Conservation (phyloP, 2,113 vertebrate genomes). For the Meles meles region DNA sequence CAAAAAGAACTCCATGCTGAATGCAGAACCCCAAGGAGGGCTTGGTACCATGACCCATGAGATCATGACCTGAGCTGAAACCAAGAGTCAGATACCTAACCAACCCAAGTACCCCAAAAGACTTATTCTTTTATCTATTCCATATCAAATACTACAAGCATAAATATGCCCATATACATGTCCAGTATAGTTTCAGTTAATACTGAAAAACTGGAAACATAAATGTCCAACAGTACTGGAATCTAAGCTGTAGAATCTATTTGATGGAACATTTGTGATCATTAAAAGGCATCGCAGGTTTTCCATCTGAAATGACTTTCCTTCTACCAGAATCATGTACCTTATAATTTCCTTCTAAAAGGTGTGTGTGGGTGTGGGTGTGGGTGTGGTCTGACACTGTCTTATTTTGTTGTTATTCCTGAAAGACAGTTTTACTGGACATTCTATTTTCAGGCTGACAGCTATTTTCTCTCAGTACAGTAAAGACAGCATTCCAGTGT, state of each 20-base stretch:
- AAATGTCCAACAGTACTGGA: background rate
- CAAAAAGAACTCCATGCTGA: background rate
- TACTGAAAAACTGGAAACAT: background rate
- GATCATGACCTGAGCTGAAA: background rate
- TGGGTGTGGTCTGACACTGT: background rate
- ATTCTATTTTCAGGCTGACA: conserved; percentile 39
- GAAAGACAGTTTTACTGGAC: conserved; percentile 5
- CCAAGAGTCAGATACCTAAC: background rate
- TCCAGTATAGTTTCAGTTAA: background rate
- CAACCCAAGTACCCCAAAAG: background rate
- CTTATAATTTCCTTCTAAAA: background rate
- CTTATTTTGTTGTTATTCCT: conserved; percentile 16
- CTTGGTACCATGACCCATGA: background rate
- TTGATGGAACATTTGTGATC: conserved; percentile 5
- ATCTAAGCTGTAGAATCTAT: background rate
- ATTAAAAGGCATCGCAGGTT: background rate
- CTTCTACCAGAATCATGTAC: background rate
- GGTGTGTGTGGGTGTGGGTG: background rate
- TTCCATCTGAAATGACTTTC: conserved; percentile 30
- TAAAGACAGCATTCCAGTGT: conserved; percentile 30
- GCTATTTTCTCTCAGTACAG: conserved; percentile 33
- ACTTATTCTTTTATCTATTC: background rate
- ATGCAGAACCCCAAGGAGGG: background rate
- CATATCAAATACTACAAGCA: background rate
- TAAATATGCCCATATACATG: background rate